Conservation (phyloP, 2,888 invertebrate species). For the Eugnorisma glareosa region DNA sequence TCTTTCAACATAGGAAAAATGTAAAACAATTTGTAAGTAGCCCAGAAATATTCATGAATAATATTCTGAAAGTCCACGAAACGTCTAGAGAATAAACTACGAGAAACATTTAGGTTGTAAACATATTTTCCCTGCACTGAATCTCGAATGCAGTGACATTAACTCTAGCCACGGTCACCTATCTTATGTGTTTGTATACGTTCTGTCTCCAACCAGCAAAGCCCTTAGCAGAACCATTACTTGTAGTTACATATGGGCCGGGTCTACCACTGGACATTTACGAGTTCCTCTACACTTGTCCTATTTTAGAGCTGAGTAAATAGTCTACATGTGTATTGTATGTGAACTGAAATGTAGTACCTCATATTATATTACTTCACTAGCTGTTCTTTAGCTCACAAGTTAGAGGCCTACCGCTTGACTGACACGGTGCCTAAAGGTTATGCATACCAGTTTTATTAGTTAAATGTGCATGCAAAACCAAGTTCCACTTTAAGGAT, state of each 20-base stretch:
- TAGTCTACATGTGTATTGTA: background rate
- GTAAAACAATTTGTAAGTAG: background rate
- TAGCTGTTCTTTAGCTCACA: background rate
- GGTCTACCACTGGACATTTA: slow-evolving; percentile 36
- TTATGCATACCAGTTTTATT: no score
- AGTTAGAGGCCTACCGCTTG: background rate
- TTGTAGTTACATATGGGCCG: slow-evolving; percentile 38
- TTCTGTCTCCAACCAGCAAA: slow-evolving; percentile 20
- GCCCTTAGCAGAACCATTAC: slow-evolving; percentile 36
- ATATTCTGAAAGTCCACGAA: background rate
- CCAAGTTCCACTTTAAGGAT: background rate
- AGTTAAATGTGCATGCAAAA: background rate
- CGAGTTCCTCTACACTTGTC: slow-evolving; percentile 5
- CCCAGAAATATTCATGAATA: background rate
- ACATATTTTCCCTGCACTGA: background rate
- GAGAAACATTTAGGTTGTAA: background rate
- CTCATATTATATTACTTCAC: background rate
- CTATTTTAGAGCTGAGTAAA: slow-evolving; percentile 33
- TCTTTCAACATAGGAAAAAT: background rate
- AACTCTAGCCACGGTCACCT: background rate
- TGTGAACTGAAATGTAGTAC: background rate
- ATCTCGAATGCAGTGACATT: slow-evolving; percentile 17
- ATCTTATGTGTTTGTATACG: background rate
- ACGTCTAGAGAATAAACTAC: background rate
- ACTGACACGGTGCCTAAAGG: background rate